Base-by-base conservation (phyloP, 2,797 vertebrate genomes). In the Sebastes trivittatus region DNA sequence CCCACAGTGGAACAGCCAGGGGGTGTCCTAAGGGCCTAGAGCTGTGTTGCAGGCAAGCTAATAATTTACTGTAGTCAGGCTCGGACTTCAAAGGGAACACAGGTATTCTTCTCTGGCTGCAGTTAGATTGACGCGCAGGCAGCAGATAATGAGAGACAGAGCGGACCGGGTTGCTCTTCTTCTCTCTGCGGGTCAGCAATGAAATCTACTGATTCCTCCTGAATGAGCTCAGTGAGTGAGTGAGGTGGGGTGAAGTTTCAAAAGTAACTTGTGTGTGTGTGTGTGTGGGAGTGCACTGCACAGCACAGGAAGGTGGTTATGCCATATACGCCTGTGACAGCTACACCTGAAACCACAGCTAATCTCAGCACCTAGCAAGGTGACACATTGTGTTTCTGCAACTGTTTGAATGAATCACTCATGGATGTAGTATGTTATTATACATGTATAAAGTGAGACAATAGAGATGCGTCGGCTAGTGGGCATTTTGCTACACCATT, bases 121-220 rank as follows among this genome's bases (percentile, higher is more conserved):
- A 64, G 90, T 74, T 60, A 71, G 85, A 84, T 84, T 87, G 88
- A 92, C 56, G 69, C 77, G 75, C 87, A 84, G 85, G 71, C 81
- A 86, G 91, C 81, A 87, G 88, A 91, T 93, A 93, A 94, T 88
- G 85, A 94, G 92, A 92, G 92, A 87, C 88, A 89, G 92, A 93
- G 75, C 10, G 11, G 63, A 78, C 71, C 10, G 36, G 25, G 55
- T 84, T 77, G 78, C 78, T 79, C 64, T 58, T 85, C 82, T 86
- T 67, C 77, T 87, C 80, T 81, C 77, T 3, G 32, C 18, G 1
- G 74, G 68, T 87, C 82, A 74, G 77, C 58, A 36, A 74, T 72
- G 75, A 91, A 86, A 91, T 74, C 70, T 68, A 69, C 86, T 82
- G 81, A 86, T 89, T 87, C 84, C 64, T 78, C 59, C 75, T 82